These are phyloP conservation scores for Leucoma salicis DNA, from an alignment of 2,888 invertebrate species.

Conservation along the genomic window DNA sequence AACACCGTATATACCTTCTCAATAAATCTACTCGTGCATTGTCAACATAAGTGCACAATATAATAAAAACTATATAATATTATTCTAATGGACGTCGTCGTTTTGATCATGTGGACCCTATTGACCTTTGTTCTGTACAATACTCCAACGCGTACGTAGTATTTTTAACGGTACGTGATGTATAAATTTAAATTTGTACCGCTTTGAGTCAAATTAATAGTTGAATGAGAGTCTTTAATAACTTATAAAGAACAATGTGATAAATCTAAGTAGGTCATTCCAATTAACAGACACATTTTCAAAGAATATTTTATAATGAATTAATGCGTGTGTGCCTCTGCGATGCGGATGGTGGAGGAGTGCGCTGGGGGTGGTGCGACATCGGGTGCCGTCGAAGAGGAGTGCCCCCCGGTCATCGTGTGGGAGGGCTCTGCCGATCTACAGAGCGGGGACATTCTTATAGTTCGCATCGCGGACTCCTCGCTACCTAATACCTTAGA, in stretches of 20 bases:
- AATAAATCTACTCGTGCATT: no score
- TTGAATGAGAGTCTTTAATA: slow-evolving; percentile 3
- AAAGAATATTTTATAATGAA: slow-evolving; percentile 52
- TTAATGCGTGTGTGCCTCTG: slow-evolving; percentile 55
- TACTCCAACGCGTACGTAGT: slow-evolving; percentile 3
- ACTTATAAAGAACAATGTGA: neutral
- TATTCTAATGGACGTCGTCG: neutral
- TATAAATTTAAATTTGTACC: slow-evolving; percentile 10
- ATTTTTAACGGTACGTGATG: slow-evolving; percentile 8
- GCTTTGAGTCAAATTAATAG: slow-evolving; percentile 11
- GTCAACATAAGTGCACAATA: no score
- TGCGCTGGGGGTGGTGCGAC: slow-evolving; percentile 42
- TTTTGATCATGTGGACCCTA: neutral
- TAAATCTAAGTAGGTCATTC: slow-evolving; percentile 33
- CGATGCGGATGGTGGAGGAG: slow-evolving; percentile 69
- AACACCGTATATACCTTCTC: no score
- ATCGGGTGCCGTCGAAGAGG: slow-evolving; percentile 66
- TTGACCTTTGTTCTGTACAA: slow-evolving; percentile 10
- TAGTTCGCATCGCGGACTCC: slow-evolving; percentile 86
- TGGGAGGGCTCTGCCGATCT: slow-evolving; percentile 87
- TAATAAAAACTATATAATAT: no score
- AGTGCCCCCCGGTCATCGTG: slow-evolving; percentile 81
- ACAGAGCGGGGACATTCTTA: slow-evolving; percentile 87
- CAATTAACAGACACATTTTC: slow-evolving; percentile 44
- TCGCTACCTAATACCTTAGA: slow-evolving; percentile 68